A percentile compares a stretch with the other conserved stretches of the same genome.
Evolutionary conservation across 2,888 invertebrate genomes (phyloP).

Genomic region (Halocaridina rubra): DNA sequence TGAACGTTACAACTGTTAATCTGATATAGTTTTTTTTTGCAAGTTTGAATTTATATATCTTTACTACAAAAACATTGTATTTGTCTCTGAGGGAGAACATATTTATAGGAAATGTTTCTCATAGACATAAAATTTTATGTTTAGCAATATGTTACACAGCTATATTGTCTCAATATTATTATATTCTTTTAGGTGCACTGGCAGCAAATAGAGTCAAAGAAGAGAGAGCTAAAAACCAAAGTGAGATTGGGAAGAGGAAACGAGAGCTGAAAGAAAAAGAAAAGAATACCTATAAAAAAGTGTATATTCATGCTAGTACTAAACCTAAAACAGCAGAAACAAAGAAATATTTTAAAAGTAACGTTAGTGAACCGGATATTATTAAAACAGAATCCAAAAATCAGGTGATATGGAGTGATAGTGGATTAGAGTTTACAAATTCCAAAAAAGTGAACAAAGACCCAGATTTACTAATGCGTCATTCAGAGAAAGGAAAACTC

Average conservation of each 20-base stretch:
- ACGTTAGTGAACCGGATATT: background rate
- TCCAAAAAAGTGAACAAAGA: background rate
- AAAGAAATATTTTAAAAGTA: background rate
- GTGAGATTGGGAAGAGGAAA: constrained; percentile 13
- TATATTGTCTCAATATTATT: no score
- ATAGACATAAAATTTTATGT: no score
- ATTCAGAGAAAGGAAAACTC: background rate
- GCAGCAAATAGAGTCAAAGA: constrained; percentile 44
- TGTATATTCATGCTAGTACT: constrained; percentile 36
- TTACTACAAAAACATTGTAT: no score
- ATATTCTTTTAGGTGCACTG: constrained; percentile 37
- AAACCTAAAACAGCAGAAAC: background rate
- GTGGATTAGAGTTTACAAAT: constrained; percentile 18
- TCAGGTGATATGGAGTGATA: constrained; percentile 28
- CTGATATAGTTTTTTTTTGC: no score
- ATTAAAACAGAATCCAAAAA: background rate
- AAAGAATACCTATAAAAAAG: constrained; percentile 22
- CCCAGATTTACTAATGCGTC: no score
- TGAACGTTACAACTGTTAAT: no score
- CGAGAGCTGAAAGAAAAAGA: constrained; percentile 30
- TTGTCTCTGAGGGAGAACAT: no score
- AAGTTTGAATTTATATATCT: no score
- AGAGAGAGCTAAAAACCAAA: constrained; percentile 7
- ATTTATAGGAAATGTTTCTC: no score
- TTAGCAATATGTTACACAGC: no score